Evolutionary conservation across 1,140 invertebrate species (phyloP), one percentile per base, ranked within the genome.

Genomic region (Steinernema feltiae): DNA sequence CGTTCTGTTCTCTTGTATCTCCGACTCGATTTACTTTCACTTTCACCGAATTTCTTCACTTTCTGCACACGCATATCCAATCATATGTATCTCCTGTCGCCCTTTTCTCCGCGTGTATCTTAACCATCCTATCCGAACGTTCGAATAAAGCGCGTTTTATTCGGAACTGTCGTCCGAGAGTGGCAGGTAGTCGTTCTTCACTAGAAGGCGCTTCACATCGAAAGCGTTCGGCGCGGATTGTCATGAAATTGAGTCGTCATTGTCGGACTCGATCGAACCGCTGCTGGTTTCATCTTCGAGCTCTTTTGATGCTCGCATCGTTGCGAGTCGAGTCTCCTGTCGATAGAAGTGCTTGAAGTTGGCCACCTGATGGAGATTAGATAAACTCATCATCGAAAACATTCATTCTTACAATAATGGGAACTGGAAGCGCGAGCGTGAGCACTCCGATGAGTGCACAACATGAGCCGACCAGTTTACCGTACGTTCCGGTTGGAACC

Each of bases 401-500:
- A 71, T 2, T 29, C 30, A 71, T 30, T 71, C 95, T 87, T 73
- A 95, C 94, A 78, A 96, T 95, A 81, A 95, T 93, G 1, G 94
- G 94, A 48, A 97, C 93, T 0, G 94, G 94, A 27, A 96, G 89
- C 0, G 93, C 93, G 79, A 96, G 94, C 21, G 93, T 94, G 0
- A 96, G 89, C 75, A 95, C 94, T 48, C 94, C 94, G 15, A 93
- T 92, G 32, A 96, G 86, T 0, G 94, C 93, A 87, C 94, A 96
- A 0, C 94, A 88, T 0, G 92, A 92, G 0, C 94, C 93, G 18
- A 94, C 91, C 79, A 93, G 91, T 91, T 93, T 93, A 48, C 92
- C 84, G 27, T 83, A 84, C 12, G 79, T 73, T 86, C 95, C 94
- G 85, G 98, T 95, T 81, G 97, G 97, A 12, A 85, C 83, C 1